Conservation (phyloP, 2,797 vertebrate species). For the Microchirus variegatus region DNA sequence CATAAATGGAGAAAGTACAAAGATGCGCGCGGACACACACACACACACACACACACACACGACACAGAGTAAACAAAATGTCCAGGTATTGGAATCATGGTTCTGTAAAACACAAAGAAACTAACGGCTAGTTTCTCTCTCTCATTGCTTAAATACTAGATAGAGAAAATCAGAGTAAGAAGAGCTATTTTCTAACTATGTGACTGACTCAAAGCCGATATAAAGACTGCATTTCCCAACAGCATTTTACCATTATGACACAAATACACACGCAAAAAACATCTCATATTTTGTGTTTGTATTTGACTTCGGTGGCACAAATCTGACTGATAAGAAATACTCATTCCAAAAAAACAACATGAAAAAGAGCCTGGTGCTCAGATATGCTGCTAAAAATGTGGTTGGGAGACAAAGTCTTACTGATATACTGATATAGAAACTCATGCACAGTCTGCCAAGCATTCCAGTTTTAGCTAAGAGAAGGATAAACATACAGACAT, state of each 20-base stretch:
- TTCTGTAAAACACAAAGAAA: constrained; percentile 55
- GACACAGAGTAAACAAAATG: constrained; percentile 61
- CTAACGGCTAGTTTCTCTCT: constrained; percentile 48
- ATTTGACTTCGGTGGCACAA: constrained; percentile 19
- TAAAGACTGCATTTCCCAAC: constrained; percentile 50
- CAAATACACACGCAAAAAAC: constrained; percentile 17
- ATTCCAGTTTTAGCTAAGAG: constrained; percentile 64
- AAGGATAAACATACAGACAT: constrained; percentile 58
- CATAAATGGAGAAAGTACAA: constrained; percentile 30
- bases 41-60: constrained; percentile 16
- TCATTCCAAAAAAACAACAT: constrained; percentile 1
- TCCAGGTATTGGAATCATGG: constrained; percentile 69
- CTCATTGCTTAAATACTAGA: constrained; percentile 61
- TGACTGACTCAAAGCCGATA: constrained; percentile 31
- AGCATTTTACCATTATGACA: constrained; percentile 39
- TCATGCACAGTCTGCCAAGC: constrained; percentile 70
- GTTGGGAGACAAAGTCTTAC: constrained; percentile 46
- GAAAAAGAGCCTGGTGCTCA: constrained; percentile 1
- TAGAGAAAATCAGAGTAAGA: constrained; percentile 48
- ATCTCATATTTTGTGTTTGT: constrained; percentile 3
- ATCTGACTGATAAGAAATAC: constrained; percentile 9
- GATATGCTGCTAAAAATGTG: constrained; percentile 48
- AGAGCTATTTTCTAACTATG: constrained; percentile 46
- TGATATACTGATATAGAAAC: constrained; percentile 57
- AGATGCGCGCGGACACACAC: constrained; percentile 27